Evolutionary conservation across 1,140 invertebrate species (phyloP), one percentile per base, ranked within the genome.

Genomic region (Halyomorpha halys): DNA sequence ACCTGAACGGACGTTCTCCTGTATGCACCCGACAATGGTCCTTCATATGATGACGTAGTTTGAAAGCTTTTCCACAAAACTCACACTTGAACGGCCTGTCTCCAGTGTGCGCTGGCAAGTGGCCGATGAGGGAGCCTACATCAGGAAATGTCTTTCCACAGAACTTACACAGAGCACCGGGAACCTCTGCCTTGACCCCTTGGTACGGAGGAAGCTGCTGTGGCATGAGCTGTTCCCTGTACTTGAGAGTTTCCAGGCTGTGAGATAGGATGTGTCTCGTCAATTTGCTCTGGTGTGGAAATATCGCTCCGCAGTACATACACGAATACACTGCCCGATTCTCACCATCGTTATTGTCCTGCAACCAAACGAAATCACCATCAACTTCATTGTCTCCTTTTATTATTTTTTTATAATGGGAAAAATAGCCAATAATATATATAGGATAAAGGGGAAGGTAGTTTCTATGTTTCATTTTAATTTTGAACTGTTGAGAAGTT

Each of bases 11-110:
- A 65, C 90, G 80, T 74, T 93, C 91, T 61, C 90, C 91, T 69
- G 90, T 92, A 74, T 93, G 90, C 61, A 92, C 90, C 71, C 89
- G 83, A 77, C 89, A 91, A 76, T 93, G 90, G 76, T 93, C 90
- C 77, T 91, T 92, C 90, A 94, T 91, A 77, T 92, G 90, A 74
- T 92, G 89, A 54, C 90, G 81, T 68, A 91, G 76, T 74, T 92
- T 93, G 79, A 92, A 92, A 66, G 89, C 87, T 77, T 91, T 91
- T 63, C 89, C 89, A 75, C 90, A 91, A 78, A 90, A 90, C 75
- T 91, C 89, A 79, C 90, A 92, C 77, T 91, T 91, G 75, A 91
- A 91, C 45, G 89, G 90, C 70, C 88, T 77, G 73, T 92, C 89
- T 63, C 89, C 90, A 60, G 90, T 92, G 75, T 94, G 91, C 60